Percentiles rank a stretch among this genome's conserved stretches.
Conservation (phyloP, 1,140 invertebrate genomes). For the Drosophila pruinosa region DNA sequence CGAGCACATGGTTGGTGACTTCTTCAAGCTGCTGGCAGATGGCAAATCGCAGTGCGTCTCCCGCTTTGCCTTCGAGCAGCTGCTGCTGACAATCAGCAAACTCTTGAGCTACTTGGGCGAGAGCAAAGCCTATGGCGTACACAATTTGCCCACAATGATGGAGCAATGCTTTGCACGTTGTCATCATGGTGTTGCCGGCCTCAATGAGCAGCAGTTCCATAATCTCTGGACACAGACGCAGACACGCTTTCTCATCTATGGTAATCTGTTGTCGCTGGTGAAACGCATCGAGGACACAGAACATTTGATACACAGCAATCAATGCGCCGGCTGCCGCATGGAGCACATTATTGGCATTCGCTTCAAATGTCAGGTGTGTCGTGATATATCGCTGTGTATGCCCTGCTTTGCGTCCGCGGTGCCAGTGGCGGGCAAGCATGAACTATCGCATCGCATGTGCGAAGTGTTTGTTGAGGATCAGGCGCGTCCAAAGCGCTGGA, state of each 20-base stretch:
- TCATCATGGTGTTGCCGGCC: conserved; percentile 59
- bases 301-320: conserved; percentile 72
- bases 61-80: conserved; percentile 67
- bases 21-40: conserved; percentile 63
- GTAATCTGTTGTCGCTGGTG: conserved; percentile 68
- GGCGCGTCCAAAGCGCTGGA: conserved; percentile 54
- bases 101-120: conserved; percentile 72
- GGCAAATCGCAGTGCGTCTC: conserved; percentile 62
- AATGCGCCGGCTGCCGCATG: conserved; percentile 61
- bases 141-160: conserved; percentile 65
- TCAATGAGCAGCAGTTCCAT: conserved; percentile 69
- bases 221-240: conserved; percentile 66
- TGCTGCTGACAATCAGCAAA: conserved; percentile 66
- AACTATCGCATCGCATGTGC: conserved; percentile 69
- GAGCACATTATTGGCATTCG: conserved; percentile 75
- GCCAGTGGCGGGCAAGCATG: conserved; percentile 53
- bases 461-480: conserved; percentile 77
- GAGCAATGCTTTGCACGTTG: conserved; percentile 70
- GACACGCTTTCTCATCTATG: conserved; percentile 77
- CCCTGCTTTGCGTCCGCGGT: conserved; percentile 71
- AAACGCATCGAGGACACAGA: conserved; percentile 79
- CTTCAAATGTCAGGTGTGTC: conserved; percentile 75
- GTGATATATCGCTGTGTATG: conserved; percentile 71
- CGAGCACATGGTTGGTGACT: conserved; percentile 61
- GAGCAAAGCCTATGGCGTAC: conserved; percentile 65